Evolutionary conservation across 2,888 invertebrate species (phyloP).

Genomic region (Leistus spinibarbis): DNA sequence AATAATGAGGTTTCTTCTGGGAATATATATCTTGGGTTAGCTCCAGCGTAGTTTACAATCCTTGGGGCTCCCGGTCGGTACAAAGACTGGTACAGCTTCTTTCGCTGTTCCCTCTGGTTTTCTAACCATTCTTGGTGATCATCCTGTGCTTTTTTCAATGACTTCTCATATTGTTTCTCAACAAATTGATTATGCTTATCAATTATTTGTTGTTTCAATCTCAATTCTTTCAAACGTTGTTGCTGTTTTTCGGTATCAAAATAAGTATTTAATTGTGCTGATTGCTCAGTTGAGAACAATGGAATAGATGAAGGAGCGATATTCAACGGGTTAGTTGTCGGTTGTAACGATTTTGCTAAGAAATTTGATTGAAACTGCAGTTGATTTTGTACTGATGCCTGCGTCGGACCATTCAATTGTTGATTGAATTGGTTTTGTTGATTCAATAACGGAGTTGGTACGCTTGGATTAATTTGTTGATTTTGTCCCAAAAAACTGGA

Average conservation of each 20-base stretch:
- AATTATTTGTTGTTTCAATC: slow-evolving; percentile 73
- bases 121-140: slow-evolving; percentile 73
- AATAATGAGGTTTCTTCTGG: slow-evolving; percentile 71
- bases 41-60: slow-evolving; percentile 48
- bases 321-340: slow-evolving; percentile 26
- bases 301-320: slow-evolving; percentile 42
- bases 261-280: slow-evolving; percentile 52
- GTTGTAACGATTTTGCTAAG: slow-evolving; percentile 28
- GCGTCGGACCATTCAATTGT: slow-evolving; percentile 14
- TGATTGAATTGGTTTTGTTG: slow-evolving; percentile 8
- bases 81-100: slow-evolving; percentile 58
- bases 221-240: slow-evolving; percentile 69
- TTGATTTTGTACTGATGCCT: slow-evolving; percentile 7
- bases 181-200: slow-evolving; percentile 78
- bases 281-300: slow-evolving; percentile 43
- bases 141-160: slow-evolving; percentile 75
- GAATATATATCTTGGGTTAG: slow-evolving; percentile 60
- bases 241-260: slow-evolving; percentile 65
- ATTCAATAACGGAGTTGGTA: slow-evolving; percentile 14
- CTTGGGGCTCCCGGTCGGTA: slow-evolving; percentile 52
- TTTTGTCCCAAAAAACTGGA: slow-evolving; percentile 9
- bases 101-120: slow-evolving; percentile 70
- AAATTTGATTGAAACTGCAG: slow-evolving; percentile 22
- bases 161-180: slow-evolving; percentile 79
- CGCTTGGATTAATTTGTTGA: slow-evolving; percentile 13